These are phyloP conservation scores for Lepidostoma basale DNA, from an alignment of 1,140 invertebrate genomes.

Conservation along the genomic window DNA sequence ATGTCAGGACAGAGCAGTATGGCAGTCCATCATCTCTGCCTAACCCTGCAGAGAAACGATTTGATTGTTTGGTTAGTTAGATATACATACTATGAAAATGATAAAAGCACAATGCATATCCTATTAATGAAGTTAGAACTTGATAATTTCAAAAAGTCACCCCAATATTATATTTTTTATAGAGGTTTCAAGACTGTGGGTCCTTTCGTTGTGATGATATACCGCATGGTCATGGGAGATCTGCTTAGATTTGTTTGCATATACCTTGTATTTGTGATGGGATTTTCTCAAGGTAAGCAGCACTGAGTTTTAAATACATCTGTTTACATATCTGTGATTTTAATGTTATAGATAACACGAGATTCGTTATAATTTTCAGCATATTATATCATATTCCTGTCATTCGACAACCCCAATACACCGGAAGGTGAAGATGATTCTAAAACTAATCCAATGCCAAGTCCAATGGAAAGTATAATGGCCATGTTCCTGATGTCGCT, in stretches of 20 bases:
- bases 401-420: constrained; percentile 79
- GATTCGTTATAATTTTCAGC: constrained; percentile 66
- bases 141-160: too few species aligned
- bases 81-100: too few species aligned
- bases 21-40: too few species aligned
- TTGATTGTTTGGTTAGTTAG: too few species aligned
- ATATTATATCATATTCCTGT: constrained; percentile 90
- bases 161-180: constrained; percentile 51
- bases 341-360: background rate
- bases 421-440: constrained; percentile 76
- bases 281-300: constrained; percentile 89
- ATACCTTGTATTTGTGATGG: constrained; percentile 95
- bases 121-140: too few species aligned
- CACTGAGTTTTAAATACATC: background rate
- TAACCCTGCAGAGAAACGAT: too few species aligned
- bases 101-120: too few species aligned
- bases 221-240: constrained; percentile 97
- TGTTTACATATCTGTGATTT: background rate
- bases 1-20: too few species aligned
- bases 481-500: constrained; percentile 98
- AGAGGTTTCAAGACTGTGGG: constrained; percentile 97
- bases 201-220: constrained; percentile 99
- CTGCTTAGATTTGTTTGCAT: constrained; percentile 93
- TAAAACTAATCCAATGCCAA: constrained; percentile 82
- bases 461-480: constrained; percentile 91